These are phyloP conservation scores for Felis catus DNA, from an alignment of 2,113 vertebrate species.

Conservation along the genomic window F.catus_Fca126_mat1.0 CM031414.1:77606001-77606500, in stretches of 20 bases:
- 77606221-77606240: not conserved
- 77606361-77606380: not conserved
- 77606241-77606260: not conserved
- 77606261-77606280: not conserved
- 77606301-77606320: not conserved
- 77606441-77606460: not conserved
- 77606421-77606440: not conserved
- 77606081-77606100: not conserved
- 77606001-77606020: not conserved
- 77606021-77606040: not conserved
- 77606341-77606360: not conserved
- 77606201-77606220: not conserved
- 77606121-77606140: not conserved
- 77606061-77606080: not conserved
- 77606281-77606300: not conserved
- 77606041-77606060: not conserved
- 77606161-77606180: not conserved
- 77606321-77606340: not conserved
- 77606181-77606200: not conserved
- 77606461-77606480: not conserved
- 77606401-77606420: not conserved
- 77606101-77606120: not conserved
- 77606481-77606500: not conserved
- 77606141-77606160: not conserved
- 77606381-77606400: not conserved